These are phyloP conservation scores for Aradophagus sp. DNA, from an alignment of 1,140 invertebrate genomes.

Conservation along the genomic window DNA sequence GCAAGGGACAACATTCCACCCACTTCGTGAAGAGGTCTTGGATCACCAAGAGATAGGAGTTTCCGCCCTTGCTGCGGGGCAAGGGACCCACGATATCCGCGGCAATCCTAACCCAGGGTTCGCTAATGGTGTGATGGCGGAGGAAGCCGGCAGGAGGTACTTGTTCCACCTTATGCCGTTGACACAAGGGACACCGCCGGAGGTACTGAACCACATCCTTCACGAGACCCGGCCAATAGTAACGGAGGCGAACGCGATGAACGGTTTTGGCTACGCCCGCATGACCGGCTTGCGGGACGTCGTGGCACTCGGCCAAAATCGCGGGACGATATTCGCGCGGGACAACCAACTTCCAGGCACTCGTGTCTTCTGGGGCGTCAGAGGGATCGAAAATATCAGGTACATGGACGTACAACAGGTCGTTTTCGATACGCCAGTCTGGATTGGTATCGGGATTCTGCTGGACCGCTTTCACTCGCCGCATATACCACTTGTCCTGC, in stretches of 20 bases:
- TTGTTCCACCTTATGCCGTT: too few relatives aligned
- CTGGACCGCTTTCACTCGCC: not conserved
- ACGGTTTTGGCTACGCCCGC: constrained; percentile 64
- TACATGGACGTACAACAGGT: not conserved
- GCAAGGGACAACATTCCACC: constrained; percentile 20
- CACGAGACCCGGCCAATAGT: constrained; percentile 38
- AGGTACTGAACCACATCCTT: constrained; percentile 26
- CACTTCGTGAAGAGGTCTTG: constrained; percentile 64
- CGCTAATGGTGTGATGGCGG: too few relatives aligned
- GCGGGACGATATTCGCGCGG: not conserved
- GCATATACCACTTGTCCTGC: constrained; percentile 1
- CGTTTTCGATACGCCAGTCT: not conserved
- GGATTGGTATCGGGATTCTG: not conserved
- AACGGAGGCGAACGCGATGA: not conserved
- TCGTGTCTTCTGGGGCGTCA: not conserved
- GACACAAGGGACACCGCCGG: too few relatives aligned
- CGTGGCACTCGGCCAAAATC: constrained; percentile 8
- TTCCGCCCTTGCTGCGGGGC: constrained; percentile 53
- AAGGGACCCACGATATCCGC: constrained; percentile 21
- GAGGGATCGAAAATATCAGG: not conserved
- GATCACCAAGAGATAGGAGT: constrained; percentile 61
- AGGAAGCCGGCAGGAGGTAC: too few relatives aligned
- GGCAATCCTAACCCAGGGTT: not conserved
- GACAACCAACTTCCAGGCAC: constrained; percentile 6
- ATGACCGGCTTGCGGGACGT: constrained; percentile 56